Percentiles rank a stretch among this genome's conserved stretches.
Evolutionary conservation across 1,140 invertebrate species (phyloP).

Genomic region (Nephotettix cincticeps): DNA sequence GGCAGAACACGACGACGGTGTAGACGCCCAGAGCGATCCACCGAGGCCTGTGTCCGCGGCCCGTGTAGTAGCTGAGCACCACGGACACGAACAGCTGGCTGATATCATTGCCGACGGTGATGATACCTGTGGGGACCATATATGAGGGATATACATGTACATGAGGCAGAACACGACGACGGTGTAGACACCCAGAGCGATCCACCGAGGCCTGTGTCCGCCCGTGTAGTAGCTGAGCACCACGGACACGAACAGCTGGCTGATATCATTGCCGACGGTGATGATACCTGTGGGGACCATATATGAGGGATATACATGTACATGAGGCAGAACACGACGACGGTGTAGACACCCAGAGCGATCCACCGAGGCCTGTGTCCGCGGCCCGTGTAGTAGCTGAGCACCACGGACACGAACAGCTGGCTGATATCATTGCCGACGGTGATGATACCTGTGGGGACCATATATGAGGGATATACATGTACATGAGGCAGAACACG

Average conservation of each 20-base stretch:
- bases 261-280: constrained; percentile 69
- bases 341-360: constrained; percentile 65
- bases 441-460: constrained; percentile 65
- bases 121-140: constrained; percentile 63
- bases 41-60: constrained; percentile 62
- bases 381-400: constrained; percentile 67
- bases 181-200: constrained; percentile 67
- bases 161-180: constrained; percentile 69
- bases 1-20: constrained; percentile 59
- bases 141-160: no score
- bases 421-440: constrained; percentile 67
- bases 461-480: no score
- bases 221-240: constrained; percentile 68
- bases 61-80: constrained; percentile 64
- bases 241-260: constrained; percentile 57
- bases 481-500: constrained; percentile 64
- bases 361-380: constrained; percentile 72
- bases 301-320: no score
- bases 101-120: constrained; percentile 68
- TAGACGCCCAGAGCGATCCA: constrained; percentile 70
- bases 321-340: constrained; percentile 67
- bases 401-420: constrained; percentile 56
- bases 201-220: constrained; percentile 69
- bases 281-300: constrained; percentile 72
- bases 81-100: constrained; percentile 57